Conservation (phyloP, 1,140 invertebrate genomes). For the Heliconius congener region DNA sequence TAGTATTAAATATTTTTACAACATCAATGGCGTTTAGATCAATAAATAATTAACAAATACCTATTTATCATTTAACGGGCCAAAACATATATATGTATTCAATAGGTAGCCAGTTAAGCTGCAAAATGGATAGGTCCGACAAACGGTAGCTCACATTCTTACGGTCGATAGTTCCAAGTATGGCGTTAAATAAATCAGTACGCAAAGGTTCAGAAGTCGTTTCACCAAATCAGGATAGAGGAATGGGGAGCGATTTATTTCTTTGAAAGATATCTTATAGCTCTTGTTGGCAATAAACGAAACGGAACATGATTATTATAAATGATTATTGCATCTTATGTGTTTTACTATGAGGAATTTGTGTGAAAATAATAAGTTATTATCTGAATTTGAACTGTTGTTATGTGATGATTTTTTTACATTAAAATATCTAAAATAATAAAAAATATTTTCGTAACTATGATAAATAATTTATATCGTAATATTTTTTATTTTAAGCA, state of each 20-base stretch:
- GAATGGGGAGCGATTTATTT: slow-evolving; percentile 65
- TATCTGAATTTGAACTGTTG: not conserved
- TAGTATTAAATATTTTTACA: not conserved
- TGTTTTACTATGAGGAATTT: slow-evolving; percentile 24
- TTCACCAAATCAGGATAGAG: slow-evolving; percentile 65
- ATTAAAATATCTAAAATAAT: not conserved
- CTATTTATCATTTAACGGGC: not conserved
- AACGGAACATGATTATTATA: slow-evolving; percentile 43
- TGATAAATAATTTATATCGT: too few relatives aligned
- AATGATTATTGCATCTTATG: slow-evolving; percentile 35
- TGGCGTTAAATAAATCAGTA: slow-evolving; percentile 67
- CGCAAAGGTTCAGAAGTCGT: slow-evolving; percentile 61
- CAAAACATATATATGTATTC: not conserved
- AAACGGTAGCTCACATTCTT: slow-evolving; percentile 53
- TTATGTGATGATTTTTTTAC: not conserved
- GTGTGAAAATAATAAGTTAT: slow-evolving; percentile 19
- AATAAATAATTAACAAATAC: too few relatives aligned
- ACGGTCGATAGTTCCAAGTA: slow-evolving; percentile 54
- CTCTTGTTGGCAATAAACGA: slow-evolving; percentile 44
- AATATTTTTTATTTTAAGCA: too few relatives aligned
- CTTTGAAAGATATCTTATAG: slow-evolving; percentile 47
- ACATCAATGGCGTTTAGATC: not conserved
- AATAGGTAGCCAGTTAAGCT: slow-evolving; percentile 12
- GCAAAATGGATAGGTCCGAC: slow-evolving; percentile 22
- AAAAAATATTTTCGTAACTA: not conserved